Evolutionary conservation across 2,888 invertebrate genomes (phyloP).

Genomic region (Tholera decimalis): DNA sequence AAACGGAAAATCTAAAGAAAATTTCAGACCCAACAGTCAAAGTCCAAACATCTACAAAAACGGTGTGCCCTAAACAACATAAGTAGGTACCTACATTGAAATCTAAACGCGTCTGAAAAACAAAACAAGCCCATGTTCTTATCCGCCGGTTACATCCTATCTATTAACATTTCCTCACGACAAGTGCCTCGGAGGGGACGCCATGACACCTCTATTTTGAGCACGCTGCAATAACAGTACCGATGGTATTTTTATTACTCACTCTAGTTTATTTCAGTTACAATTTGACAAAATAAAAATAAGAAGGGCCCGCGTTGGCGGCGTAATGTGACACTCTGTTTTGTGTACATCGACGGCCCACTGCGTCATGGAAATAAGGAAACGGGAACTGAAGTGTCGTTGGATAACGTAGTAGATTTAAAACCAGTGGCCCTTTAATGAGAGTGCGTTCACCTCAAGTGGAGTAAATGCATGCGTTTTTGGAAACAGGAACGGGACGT

Average conservation of each 20-base stretch:
- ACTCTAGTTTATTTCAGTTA: slow-evolving; percentile 90
- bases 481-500: slow-evolving; percentile 81
- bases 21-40: not conserved
- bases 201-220: slow-evolving; percentile 83
- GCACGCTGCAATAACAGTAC: slow-evolving; percentile 88
- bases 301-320: slow-evolving; percentile 80
- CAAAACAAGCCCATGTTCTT: slow-evolving; percentile 54
- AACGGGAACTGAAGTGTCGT: slow-evolving; percentile 59
- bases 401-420: slow-evolving; percentile 74
- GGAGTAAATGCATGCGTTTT: slow-evolving; percentile 83
- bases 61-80: slow-evolving; percentile 25
- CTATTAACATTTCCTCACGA: slow-evolving; percentile 69
- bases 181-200: slow-evolving; percentile 72
- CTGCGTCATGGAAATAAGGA: not conserved
- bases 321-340: slow-evolving; percentile 79
- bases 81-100: slow-evolving; percentile 26
- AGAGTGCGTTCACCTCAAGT: slow-evolving; percentile 87
- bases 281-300: slow-evolving; percentile 91
- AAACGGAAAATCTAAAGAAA: not conserved
- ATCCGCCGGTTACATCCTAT: slow-evolving; percentile 67
- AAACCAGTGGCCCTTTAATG: slow-evolving; percentile 87
- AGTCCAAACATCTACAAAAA: not conserved
- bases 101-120: slow-evolving; percentile 51
- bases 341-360: slow-evolving; percentile 68
- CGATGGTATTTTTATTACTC: slow-evolving; percentile 90